These are phyloP conservation scores for Zelostemma sp. DNA, from an alignment of 1,140 invertebrate genomes.

Conservation along the genomic window DNA sequence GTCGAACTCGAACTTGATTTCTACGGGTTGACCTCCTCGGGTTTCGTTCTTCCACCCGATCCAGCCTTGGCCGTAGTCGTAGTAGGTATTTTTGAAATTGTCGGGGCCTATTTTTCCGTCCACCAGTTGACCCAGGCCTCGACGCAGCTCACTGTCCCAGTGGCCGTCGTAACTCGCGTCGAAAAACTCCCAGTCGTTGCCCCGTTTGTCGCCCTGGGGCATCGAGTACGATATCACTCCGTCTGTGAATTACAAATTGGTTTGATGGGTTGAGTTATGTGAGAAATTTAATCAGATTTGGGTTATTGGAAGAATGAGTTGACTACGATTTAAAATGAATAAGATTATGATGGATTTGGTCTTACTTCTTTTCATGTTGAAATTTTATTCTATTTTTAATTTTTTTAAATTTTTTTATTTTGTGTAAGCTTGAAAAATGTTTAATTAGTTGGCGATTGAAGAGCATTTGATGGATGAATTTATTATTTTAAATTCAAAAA, in stretches of 20 bases:
- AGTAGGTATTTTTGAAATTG: constrained; percentile 79
- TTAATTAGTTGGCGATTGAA: too few relatives aligned
- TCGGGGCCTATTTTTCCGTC: constrained; percentile 79
- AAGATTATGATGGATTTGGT: too few relatives aligned
- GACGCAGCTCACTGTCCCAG: constrained; percentile 74
- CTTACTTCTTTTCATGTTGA: too few relatives aligned
- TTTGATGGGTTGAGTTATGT: constrained; percentile 29
- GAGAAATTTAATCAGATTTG: too few relatives aligned
- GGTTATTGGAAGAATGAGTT: too few relatives aligned
- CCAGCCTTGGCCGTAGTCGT: constrained; percentile 81
- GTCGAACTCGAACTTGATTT: constrained; percentile 90
- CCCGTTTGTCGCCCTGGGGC: constrained; percentile 83
- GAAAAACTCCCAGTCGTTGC: constrained; percentile 80
- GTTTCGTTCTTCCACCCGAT: constrained; percentile 92
- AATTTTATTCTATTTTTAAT: too few relatives aligned
- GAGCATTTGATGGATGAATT: too few relatives aligned
- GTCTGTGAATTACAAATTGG: constrained; percentile 72
- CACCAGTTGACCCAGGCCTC: constrained; percentile 80
- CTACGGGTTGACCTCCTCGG: constrained; percentile 75
- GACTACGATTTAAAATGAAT: too few relatives aligned
- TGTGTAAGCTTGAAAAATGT: too few relatives aligned
- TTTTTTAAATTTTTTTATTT: too few relatives aligned
- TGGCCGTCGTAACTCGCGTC: constrained; percentile 86
- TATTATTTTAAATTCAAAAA: too few relatives aligned
- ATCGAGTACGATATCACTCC: constrained; percentile 85